Percentiles rank a stretch among this genome's conserved stretches.
Conservation (phyloP, 2,888 invertebrate genomes). For the Prenolepis imparis region DNA sequence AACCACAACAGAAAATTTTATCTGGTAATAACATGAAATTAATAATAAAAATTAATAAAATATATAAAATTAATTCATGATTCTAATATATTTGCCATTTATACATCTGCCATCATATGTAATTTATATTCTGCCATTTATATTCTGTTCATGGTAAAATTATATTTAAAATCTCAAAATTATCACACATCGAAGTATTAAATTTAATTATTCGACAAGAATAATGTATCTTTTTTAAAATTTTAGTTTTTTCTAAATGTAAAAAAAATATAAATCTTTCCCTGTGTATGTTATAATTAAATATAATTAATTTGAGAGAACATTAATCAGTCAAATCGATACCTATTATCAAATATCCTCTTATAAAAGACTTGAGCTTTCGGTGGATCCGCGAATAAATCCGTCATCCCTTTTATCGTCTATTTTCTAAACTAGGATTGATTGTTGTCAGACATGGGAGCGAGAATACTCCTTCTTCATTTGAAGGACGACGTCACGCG, state of each 20-base stretch:
- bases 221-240: background rate
- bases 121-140: background rate
- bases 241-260: background rate
- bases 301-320: constrained; percentile 22
- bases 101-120: too few species aligned
- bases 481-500: constrained; percentile 74
- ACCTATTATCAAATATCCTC: constrained; percentile 1
- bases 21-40: background rate
- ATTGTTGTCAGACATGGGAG: constrained; percentile 58
- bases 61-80: background rate
- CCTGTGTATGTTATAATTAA: background rate
- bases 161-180: background rate
- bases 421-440: constrained; percentile 48
- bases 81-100: background rate
- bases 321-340: constrained; percentile 7
- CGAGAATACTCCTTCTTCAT: constrained; percentile 67
- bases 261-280: constrained; percentile 10
- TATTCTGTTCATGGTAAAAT: background rate
- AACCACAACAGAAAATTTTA: background rate
- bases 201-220: background rate
- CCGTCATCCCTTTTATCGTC: constrained; percentile 34
- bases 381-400: constrained; percentile 27
- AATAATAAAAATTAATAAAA: too few species aligned
- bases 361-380: constrained; percentile 8
- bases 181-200: background rate